A percentile compares a stretch with the other conserved stretches of the same genome.
Evolutionary conservation across 2,797 vertebrate species (phyloP).

Genomic region (Heteromormyrus szaboi): DNA sequence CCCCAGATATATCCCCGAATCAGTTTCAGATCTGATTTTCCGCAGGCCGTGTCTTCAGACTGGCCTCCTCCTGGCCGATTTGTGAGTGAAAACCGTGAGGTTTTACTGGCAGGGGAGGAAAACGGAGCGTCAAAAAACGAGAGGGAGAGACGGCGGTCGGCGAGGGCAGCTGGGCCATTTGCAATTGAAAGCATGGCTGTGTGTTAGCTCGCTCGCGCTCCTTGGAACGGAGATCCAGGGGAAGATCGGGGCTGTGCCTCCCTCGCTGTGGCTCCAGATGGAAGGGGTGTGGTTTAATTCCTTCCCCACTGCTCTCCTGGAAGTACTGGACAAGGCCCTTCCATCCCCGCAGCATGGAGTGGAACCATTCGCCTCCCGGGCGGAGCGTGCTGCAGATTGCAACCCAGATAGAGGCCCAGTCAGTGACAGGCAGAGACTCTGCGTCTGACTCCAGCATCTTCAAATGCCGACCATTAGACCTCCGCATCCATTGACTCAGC

Average conservation of each 20-base stretch:
- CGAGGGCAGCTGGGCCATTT: not conserved
- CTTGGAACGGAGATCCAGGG: not conserved
- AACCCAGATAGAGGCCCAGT: constrained; percentile 31
- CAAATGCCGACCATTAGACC: not conserved
- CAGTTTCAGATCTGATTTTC: constrained; percentile 9
- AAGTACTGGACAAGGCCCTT: constrained; percentile 29
- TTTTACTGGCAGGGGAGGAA: not conserved
- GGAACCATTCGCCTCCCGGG: constrained; percentile 20
- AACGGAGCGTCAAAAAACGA: not conserved
- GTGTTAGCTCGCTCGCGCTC: not conserved
- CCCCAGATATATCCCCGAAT: not conserved
- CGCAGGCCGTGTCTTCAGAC: not conserved
- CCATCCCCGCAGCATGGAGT: constrained; percentile 25
- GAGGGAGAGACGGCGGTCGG: not conserved
- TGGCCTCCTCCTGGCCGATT: not conserved
- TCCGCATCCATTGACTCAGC: not conserved
- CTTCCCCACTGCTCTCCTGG: constrained; percentile 34
- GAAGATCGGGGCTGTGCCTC: not conserved
- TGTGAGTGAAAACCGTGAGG: not conserved
- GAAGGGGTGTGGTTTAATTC: constrained; percentile 34
- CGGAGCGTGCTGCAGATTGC: constrained; percentile 24
- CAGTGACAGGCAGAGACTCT: constrained; percentile 36
- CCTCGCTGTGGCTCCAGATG: constrained; percentile 36
- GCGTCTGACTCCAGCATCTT: not conserved
- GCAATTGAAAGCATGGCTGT: not conserved